Evolutionary conservation across 2,113 vertebrate genomes (phyloP).

Genomic region (Oenanthe oenanthe): DNA sequence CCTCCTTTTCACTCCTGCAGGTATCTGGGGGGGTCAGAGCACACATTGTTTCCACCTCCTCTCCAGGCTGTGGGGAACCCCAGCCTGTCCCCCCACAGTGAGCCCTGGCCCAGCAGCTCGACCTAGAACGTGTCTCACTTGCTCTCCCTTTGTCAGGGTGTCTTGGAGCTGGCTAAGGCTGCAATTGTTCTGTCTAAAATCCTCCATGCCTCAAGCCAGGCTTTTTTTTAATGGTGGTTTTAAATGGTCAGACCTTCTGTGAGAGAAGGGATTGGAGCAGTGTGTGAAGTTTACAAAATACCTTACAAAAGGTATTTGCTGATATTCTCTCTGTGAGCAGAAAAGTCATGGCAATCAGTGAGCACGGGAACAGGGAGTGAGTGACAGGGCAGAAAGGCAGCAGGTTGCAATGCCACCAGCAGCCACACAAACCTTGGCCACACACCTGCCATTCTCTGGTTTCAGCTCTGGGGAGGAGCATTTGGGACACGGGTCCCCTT

Average conservation of each 20-base stretch:
- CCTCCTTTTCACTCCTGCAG: not conserved
- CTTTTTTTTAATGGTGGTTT: not conserved
- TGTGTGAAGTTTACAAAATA: not conserved
- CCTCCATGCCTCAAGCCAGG: not conserved
- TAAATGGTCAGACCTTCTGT: not conserved
- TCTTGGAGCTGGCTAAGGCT: not conserved
- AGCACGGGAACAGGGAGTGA: not conserved
- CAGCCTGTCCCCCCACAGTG: not conserved
- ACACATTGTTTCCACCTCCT: fast-evolving
- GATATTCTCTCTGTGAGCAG: not conserved
- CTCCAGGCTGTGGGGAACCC: no score
- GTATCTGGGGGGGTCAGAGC: not conserved
- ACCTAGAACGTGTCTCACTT: fast-evolving
- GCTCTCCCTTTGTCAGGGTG: not conserved
- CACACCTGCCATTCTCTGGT: fast-evolving
- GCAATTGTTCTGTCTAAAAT: not conserved
- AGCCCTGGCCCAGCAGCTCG: not conserved
- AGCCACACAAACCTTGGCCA: fast-evolving
- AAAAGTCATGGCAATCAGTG: fast-evolving
- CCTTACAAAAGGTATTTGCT: not conserved
- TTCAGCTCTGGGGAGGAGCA: not conserved
- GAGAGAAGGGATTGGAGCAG: not conserved
- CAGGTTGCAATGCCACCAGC: fast-evolving
- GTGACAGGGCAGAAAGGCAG: not conserved
- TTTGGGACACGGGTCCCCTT: not conserved